Base-by-base conservation (phyloP, 2,113 vertebrate genomes). In the Myotis brandtii region DNA sequence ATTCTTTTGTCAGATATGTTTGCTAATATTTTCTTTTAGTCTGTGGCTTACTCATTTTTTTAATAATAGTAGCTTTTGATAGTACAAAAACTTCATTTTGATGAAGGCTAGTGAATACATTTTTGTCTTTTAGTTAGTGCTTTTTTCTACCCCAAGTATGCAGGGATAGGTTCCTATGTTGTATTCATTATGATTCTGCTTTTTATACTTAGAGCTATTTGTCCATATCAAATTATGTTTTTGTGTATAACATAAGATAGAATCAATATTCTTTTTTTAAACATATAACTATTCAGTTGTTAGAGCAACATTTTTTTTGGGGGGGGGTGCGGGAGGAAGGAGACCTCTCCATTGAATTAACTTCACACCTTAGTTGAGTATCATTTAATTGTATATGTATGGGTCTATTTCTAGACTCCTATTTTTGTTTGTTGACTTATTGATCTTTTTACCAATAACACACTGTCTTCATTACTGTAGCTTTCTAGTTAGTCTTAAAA, bases 381-480 rank as follows among this genome's bases (percentile, higher is more conserved):
- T 64, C 5, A 50, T n/a, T 54, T 84, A 40, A 21, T 25, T 37
- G 1, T 67, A 16, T n/a, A 46, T 23, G 2, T 43, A 7, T 25
- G 5, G 30, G 21, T 34, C 48, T 91, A 40, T 93, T 86, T 93
- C 48, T 69, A 23, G n/a, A 62, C 2, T 59, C n/a, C 6, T 89
- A 37, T 34, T 79, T 93, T 94, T 73, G 34, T 88, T 95, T 46
- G 5, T 95, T 89, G 34, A 30, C 76, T 30, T 91, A 18, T 76
- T 69, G 34, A 8, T 76, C 5, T 85, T 5, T 77, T 46, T 34
- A 66, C 20, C 16, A 54, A 30, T 30, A 80, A 14, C 9, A 52
- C 5, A 23, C 18, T 62, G 20, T 94, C 48, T 92, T 89, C 23
- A 76, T 86, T 91, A 62, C 32, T 30, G 1, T 43, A 73, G 2